Evolutionary conservation across 37 sponge, comb jelly and placozoan genomes (phyloP).

Genomic region (Geodia barretti): DNA sequence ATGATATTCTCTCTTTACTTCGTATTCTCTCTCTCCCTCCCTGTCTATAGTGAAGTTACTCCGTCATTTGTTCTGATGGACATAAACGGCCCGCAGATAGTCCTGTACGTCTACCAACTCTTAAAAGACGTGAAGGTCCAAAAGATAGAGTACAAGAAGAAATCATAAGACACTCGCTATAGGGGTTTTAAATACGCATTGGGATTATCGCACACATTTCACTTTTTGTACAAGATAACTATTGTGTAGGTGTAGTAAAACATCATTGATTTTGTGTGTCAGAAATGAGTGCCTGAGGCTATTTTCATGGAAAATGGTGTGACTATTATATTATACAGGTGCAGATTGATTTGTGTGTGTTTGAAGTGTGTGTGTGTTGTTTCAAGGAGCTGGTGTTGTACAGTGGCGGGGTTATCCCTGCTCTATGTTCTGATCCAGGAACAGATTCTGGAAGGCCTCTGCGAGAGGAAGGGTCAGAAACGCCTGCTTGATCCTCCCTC

Average conservation of each 20-base stretch:
- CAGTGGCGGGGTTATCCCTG: conserved; percentile 1
- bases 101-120: conserved; percentile 93
- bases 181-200: too few relatives aligned
- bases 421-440: conserved; percentile 36
- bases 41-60: conserved; percentile 62
- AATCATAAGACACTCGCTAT: too few relatives aligned
- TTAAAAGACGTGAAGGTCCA: conserved; percentile 88
- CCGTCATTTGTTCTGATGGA: conserved; percentile 99
- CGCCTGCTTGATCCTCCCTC: conserved; percentile 13
- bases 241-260: too few relatives aligned
- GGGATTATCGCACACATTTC: too few relatives aligned
- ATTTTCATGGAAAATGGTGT: too few relatives aligned
- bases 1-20: not conserved
- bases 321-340: too few relatives aligned
- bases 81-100: conserved; percentile 82
- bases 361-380: not conserved
- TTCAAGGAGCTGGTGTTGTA: not conserved
- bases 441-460: conserved; percentile 39
- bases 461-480: conserved; percentile 26
- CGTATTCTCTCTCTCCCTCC: not conserved
- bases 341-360: too few relatives aligned
- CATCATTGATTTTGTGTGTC: too few relatives aligned
- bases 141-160: conserved; percentile 94
- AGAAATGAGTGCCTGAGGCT: too few relatives aligned
- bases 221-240: too few relatives aligned